phyloP scores from a whole-genome alignment of 2,113 vertebrate genomes.

The Stercorarius parasiticus region DNA sequence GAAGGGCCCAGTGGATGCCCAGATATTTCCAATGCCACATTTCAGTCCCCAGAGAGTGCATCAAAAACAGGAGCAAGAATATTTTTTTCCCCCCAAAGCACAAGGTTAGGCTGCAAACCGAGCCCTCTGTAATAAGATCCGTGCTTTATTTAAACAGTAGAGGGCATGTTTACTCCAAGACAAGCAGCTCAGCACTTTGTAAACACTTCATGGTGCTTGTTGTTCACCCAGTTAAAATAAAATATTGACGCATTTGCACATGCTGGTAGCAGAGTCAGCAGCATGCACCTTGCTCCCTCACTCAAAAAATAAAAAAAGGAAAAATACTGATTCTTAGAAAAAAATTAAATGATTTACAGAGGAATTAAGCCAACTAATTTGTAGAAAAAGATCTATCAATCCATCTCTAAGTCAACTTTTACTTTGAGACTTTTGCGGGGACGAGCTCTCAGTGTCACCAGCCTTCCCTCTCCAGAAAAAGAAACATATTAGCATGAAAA shows the following conservation, averaged over 20 bases:
- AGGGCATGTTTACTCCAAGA: conserved; percentile 53
- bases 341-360: neutral
- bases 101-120: neutral
- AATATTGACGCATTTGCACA: neutral
- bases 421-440: neutral
- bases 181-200: neutral
- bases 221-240: neutral
- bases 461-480: neutral
- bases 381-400: neutral
- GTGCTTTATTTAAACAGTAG: conserved; percentile 61
- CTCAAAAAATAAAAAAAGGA: neutral
- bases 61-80: neutral
- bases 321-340: neutral
- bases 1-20: neutral
- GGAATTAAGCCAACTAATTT: neutral
- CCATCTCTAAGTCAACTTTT: neutral
- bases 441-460: neutral
- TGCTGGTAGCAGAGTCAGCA: neutral
- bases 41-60: neutral
- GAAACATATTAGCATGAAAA: neutral
- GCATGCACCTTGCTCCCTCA: neutral
- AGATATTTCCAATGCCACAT: neutral
- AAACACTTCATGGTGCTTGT: neutral
- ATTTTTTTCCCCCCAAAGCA: neutral
- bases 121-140: neutral